Evolutionary conservation across 2,888 invertebrate species (phyloP).

Genomic region (Zaprionus lineosus): DNA sequence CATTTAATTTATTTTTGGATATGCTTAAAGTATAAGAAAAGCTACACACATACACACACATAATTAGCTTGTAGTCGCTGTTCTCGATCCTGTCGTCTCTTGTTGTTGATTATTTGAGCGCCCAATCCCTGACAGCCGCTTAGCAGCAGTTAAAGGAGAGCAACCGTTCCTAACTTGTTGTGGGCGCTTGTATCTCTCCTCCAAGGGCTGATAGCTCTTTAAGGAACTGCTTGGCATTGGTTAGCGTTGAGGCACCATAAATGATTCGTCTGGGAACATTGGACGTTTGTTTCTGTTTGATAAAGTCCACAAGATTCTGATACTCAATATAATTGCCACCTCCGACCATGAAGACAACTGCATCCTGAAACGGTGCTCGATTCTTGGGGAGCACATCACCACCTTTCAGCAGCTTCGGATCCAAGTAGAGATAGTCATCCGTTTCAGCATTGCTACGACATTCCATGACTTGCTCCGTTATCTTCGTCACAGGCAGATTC

Average conservation of each 20-base stretch:
- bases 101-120: neutral
- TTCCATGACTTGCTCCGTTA: slow-evolving; percentile 94
- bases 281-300: slow-evolving; percentile 90
- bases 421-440: slow-evolving; percentile 95
- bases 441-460: slow-evolving; percentile 89
- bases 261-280: slow-evolving; percentile 90
- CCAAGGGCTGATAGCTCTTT: slow-evolving; percentile 93
- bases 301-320: slow-evolving; percentile 98
- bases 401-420: slow-evolving; percentile 95
- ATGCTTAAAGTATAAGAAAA: slow-evolving; percentile 69
- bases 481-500: slow-evolving; percentile 96
- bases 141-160: slow-evolving; percentile 57
- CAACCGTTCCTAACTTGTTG: slow-evolving; percentile 78
- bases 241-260: slow-evolving; percentile 97
- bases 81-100: slow-evolving; percentile 4
- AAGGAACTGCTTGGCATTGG: slow-evolving; percentile 96
- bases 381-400: slow-evolving; percentile 86
- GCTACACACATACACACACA: slow-evolving; percentile 41
- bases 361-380: slow-evolving; percentile 90
- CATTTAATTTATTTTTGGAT: slow-evolving; percentile 76
- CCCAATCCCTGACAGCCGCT: slow-evolving; percentile 23
- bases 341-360: slow-evolving; percentile 94
- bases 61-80: slow-evolving; percentile 15
- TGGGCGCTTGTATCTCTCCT: slow-evolving; percentile 85
- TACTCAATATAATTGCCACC: slow-evolving; percentile 99